Evolutionary conservation across 2,797 vertebrate genomes (phyloP).

Genomic region (Diplodus puntazzo): DNA sequence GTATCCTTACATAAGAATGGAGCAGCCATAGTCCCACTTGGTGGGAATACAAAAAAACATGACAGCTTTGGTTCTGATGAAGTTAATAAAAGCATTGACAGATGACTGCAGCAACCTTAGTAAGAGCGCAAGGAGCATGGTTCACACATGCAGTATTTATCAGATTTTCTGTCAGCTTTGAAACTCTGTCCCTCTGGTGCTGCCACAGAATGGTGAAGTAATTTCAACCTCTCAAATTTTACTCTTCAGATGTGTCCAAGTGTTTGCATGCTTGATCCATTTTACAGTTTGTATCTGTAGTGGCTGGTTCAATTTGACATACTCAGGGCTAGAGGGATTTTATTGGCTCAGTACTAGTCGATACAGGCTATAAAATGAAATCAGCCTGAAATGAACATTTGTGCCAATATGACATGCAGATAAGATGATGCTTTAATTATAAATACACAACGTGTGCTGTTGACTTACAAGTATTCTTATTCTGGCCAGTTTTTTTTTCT

Average conservation of each 20-base stretch:
- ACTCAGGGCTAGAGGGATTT: not conserved
- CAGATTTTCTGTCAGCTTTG: conserved; percentile 2
- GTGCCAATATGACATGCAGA: no score
- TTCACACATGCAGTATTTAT: not conserved
- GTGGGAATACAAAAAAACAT: not conserved
- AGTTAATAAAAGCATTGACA: not conserved
- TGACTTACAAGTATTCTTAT: no score
- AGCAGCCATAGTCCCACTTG: not conserved
- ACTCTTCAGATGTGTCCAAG: not conserved
- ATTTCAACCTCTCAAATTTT: not conserved
- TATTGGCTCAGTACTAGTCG: no score
- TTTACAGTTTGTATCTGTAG: conserved; percentile 2
- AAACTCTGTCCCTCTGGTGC: not conserved
- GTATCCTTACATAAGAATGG: not conserved
- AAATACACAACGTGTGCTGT: no score
- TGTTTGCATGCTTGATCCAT: not conserved
- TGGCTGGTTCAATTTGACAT: not conserved
- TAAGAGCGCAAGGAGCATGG: not conserved
- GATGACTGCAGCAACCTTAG: not conserved
- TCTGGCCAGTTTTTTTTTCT: no score
- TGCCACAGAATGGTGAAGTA: conserved; percentile 7
- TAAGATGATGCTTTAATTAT: no score
- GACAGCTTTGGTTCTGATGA: not conserved
- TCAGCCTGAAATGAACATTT: no score
- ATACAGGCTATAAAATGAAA: no score